phyloP scores from a whole-genome alignment of 2,888 invertebrate species.

The Synergus japonicus region DNA sequence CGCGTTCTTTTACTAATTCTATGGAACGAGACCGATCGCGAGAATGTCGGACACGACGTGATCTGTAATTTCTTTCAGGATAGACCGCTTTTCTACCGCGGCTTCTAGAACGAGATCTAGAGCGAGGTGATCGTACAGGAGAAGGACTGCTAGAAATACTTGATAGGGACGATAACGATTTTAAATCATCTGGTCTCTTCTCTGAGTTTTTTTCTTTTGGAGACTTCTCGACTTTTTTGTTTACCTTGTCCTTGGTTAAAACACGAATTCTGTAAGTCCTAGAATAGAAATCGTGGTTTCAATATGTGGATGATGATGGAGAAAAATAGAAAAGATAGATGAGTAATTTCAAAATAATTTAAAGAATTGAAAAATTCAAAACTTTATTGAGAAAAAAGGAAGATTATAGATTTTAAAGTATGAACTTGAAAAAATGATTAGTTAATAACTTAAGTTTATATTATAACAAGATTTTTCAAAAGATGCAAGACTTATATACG shows the following conservation, averaged over 20 bases:
- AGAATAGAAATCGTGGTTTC: slow-evolving; percentile 47
- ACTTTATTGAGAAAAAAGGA: background rate
- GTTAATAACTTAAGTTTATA: too few species aligned
- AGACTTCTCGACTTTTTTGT: slow-evolving; percentile 61
- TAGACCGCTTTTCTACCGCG: slow-evolving; percentile 50
- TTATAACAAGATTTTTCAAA: too few species aligned
- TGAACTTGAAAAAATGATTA: background rate
- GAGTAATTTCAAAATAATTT: background rate
- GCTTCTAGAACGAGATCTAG: slow-evolving; percentile 68
- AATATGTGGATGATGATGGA: background rate
- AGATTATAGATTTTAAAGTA: background rate
- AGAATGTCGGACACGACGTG: slow-evolving; percentile 70
- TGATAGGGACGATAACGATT: slow-evolving; percentile 79
- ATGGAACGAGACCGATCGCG: slow-evolving; percentile 66
- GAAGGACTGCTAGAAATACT: slow-evolving; percentile 78
- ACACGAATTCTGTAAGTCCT: slow-evolving; percentile 75
- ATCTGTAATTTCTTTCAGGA: slow-evolving; percentile 51
- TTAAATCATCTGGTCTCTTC: slow-evolving; percentile 69
- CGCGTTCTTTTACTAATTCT: slow-evolving; percentile 76
- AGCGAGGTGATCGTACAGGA: slow-evolving; percentile 72
- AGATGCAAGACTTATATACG: too few species aligned
- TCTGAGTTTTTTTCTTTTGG: slow-evolving; percentile 57
- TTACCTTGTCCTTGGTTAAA: slow-evolving; percentile 73
- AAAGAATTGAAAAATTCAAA: background rate
- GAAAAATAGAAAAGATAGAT: background rate